Conservation (phyloP, 2,888 invertebrate species). For the Sphaerophoria rueppellii region DNA sequence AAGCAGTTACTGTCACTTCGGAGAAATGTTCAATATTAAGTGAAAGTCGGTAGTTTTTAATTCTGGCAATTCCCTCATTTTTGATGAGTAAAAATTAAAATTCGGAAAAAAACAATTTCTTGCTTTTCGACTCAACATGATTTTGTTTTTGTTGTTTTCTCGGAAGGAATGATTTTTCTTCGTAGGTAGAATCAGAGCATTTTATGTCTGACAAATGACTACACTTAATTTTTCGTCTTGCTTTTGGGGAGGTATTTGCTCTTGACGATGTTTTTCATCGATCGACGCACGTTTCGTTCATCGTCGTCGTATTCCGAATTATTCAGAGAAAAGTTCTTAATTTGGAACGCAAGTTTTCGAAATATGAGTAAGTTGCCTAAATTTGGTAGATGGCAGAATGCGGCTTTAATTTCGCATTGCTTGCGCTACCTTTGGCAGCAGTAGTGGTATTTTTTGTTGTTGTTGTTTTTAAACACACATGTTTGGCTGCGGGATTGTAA, state of each 20-base stretch:
- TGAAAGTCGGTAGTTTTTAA: too few species aligned
- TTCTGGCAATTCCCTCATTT: too few species aligned
- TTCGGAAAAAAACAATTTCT: background rate
- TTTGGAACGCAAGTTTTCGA: constrained; percentile 85
- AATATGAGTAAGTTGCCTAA: constrained; percentile 87
- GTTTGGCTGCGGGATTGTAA: constrained; percentile 3
- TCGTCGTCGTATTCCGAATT: background rate
- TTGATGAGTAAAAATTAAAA: constrained; percentile 6
- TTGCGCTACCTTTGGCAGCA: constrained; percentile 21
- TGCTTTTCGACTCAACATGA: constrained; percentile 11
- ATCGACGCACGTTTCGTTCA: background rate
- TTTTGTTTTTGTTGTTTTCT: background rate
- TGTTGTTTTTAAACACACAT: background rate
- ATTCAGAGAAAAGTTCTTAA: constrained; percentile 83
- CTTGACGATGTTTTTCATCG: constrained; percentile 35
- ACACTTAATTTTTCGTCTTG: constrained; percentile 42
- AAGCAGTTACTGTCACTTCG: too few species aligned
- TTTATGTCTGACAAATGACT: constrained; percentile 19
- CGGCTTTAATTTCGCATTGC: constrained; percentile 67
- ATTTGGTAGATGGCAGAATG: constrained; percentile 83
- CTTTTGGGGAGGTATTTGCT: constrained; percentile 42
- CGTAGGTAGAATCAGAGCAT: constrained; percentile 6
- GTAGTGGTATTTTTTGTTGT: background rate
- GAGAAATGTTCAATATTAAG: too few species aligned
- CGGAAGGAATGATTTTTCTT: background rate